A percentile compares a stretch with the other conserved stretches of the same genome.
Evolutionary conservation across 2,113 vertebrate species (phyloP).

Genomic region (Mobula birostris): DNA sequence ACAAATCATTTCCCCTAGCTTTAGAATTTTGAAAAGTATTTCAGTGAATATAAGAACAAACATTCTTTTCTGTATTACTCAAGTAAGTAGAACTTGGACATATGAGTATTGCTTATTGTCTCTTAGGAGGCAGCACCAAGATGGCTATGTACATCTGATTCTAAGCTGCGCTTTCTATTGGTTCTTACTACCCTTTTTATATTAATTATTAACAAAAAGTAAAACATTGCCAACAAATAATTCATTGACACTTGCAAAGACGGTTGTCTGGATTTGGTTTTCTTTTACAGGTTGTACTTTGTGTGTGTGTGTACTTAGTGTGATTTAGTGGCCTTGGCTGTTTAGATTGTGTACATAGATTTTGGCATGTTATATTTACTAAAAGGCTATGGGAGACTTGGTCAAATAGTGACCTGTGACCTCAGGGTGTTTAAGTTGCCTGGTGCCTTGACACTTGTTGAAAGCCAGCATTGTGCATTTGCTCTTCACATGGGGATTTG

Average conservation of each 20-base stretch:
- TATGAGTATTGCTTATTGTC: background rate
- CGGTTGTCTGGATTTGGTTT: background rate
- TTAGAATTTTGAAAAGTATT: background rate
- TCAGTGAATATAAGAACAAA: too few species aligned
- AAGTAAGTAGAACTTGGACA: background rate
- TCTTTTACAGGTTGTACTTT: background rate
- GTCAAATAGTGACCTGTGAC: background rate
- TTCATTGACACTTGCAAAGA: background rate
- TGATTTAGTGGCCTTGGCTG: background rate
- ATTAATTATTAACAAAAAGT: background rate
- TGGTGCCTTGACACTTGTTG: background rate
- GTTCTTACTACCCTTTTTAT: background rate
- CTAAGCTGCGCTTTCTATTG: background rate
- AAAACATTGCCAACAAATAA: background rate
- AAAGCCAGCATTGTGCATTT: background rate
- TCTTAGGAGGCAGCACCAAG: too few species aligned
- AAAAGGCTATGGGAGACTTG: conserved; percentile 1
- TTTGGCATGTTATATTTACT: conserved; percentile 8
- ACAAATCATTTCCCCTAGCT: background rate
- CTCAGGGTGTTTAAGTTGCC: background rate
- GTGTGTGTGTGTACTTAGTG: background rate
- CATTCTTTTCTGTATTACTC: background rate
- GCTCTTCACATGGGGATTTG: background rate
- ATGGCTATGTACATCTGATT: background rate
- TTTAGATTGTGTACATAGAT: background rate